These are phyloP conservation scores for Atherinosoma microstoma DNA, from an alignment of 2,797 vertebrate species.

Conservation along the genomic window DNA sequence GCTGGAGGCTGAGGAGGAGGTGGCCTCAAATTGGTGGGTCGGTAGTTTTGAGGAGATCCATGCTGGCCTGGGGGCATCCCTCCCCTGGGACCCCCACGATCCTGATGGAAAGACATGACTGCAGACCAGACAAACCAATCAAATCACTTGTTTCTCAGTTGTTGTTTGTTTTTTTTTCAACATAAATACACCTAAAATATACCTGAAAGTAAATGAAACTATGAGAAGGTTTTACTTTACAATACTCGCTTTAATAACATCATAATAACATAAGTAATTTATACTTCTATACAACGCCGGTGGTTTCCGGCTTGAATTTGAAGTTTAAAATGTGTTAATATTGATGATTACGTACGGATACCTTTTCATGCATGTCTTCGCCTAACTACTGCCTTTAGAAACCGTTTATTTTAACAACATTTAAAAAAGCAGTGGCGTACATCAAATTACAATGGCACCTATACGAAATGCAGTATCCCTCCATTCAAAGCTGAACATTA, in stretches of 20 bases:
- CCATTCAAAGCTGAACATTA: background rate
- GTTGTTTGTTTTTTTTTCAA: background rate
- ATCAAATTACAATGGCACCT: background rate
- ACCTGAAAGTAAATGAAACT: background rate
- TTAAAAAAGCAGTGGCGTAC: background rate
- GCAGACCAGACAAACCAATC: background rate
- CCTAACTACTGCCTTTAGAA: too few relatives aligned
- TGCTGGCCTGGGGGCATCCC: conserved; percentile 86
- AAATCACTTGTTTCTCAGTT: background rate
- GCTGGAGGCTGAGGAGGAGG: conserved; percentile 88
- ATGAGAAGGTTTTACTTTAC: background rate
- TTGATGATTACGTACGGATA: too few relatives aligned
- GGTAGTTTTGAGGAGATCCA: conserved; percentile 85
- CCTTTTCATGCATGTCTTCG: too few relatives aligned
- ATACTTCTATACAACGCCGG: background rate
- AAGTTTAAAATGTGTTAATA: too few relatives aligned
- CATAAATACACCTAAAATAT: background rate
- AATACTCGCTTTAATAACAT: background rate
- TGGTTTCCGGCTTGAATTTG: background rate
- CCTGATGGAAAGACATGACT: conserved; percentile 92
- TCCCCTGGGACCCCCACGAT: conserved; percentile 87
- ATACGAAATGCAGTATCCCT: background rate
- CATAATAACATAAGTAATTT: background rate
- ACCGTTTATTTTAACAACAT: too few relatives aligned
- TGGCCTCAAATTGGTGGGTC: conserved; percentile 85